Base-by-base conservation (phyloP, 2,113 vertebrate species). In the Axis porcinus region DNA sequence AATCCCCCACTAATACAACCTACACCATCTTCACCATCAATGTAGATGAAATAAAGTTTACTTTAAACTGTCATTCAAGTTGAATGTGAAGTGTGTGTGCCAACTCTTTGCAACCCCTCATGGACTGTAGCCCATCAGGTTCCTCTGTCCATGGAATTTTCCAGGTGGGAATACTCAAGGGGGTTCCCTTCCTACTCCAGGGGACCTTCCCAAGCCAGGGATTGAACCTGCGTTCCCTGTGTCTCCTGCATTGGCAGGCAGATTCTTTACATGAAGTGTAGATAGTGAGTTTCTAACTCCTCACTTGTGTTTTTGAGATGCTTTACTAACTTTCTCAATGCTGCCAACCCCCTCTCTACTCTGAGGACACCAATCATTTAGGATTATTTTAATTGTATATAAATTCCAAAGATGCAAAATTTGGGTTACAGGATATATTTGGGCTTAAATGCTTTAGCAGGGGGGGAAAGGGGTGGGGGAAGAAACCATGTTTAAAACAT, bases 301-400 rank as follows among this genome's bases (percentile, higher is more conserved):
- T 76, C 5, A 50, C 27, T 92, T 93, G 15, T 28, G 52, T 54
- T 57, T 86, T 43, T 60, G 86, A 67, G 36, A 81, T 81, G 64
- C 9, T 27, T 84, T 54, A n/a, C 74, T 85, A 5, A 55, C 25
- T 28, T 91, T 33, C 62, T 87, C 50, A 60, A 21, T 84, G 84
- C 45, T 67, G 57, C 57, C 30, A 70, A 64, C 6, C 2, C 13
- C 5, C 27, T 76, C 84, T 23, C 28, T 9, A n/a, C 14, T 45
- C 27, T 57, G 91, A 89, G 43, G 55, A 67, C 47, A 47, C 60
- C 57, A 76, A 58, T 67, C 54, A 83, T 67, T 96, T 88, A 55
- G 64, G 55, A 33, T 70, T 50, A 58, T 70, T 74, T 95, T 91
- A 79, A 91, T 83, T 91, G 52, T 74, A 13, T 23, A 2, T 21